Evolutionary conservation across 2,888 invertebrate genomes (phyloP).

Genomic region (Monochamus alternatus): DNA sequence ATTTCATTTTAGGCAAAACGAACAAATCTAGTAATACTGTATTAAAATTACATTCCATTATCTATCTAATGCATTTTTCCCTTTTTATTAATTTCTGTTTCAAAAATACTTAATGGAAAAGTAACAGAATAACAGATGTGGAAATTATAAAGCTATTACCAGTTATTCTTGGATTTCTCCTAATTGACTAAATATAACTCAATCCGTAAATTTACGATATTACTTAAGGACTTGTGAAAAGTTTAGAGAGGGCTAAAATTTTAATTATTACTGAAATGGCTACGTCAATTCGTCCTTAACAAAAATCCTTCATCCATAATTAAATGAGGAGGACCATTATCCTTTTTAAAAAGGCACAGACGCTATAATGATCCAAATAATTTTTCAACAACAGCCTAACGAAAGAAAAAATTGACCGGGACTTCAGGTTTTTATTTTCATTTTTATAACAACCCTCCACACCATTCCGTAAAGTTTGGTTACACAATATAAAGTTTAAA

Average conservation of each 20-base stretch:
- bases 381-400: not conserved
- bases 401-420: not conserved
- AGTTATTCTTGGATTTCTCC: not conserved
- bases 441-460: not conserved
- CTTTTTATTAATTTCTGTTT: too few relatives aligned
- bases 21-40: too few relatives aligned
- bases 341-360: not conserved
- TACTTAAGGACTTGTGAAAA: not conserved
- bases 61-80: too few relatives aligned
- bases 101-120: too few relatives aligned
- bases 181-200: not conserved
- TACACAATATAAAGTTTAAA: not conserved
- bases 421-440: not conserved
- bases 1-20: too few relatives aligned
- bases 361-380: not conserved
- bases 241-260: not conserved
- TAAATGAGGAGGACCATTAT: not conserved
- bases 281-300: not conserved
- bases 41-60: too few relatives aligned
- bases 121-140: not conserved
- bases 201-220: not conserved
- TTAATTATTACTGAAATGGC: not conserved
- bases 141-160: not conserved
- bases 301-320: not conserved
- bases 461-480: not conserved